Percentiles rank a stretch among this genome's conserved stretches.
phyloP scores from a whole-genome alignment of 2,888 invertebrate species.

The Noctuana brunneofusca region DNA sequence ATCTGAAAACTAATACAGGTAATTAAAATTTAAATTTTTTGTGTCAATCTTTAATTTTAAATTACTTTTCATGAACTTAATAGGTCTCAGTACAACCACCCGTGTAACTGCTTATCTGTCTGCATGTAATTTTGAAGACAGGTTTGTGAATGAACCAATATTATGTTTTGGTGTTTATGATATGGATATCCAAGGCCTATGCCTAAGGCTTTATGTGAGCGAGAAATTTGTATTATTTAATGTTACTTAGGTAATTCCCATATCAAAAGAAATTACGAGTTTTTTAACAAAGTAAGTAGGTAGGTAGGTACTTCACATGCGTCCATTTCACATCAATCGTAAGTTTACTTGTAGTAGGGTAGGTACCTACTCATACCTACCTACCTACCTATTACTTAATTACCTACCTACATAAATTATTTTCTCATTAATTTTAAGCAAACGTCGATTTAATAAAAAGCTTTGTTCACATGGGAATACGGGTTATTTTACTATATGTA shows the following conservation, averaged over 20 bases:
- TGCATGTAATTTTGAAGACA: slow-evolving; percentile 23
- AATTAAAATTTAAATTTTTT: slow-evolving; percentile 4
- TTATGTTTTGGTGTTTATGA: slow-evolving; percentile 27
- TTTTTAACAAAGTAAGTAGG: background rate
- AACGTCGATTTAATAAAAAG: background rate
- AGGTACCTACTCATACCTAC: too few species aligned
- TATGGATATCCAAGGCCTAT: too few species aligned
- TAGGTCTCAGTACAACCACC: slow-evolving; percentile 24
- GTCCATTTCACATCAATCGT: too few species aligned
- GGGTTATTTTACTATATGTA: background rate
- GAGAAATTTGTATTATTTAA: too few species aligned
- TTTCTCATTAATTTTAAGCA: background rate
- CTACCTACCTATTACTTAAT: too few species aligned
- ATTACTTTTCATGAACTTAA: slow-evolving; percentile 15
- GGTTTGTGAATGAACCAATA: slow-evolving; percentile 24
- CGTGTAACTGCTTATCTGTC: slow-evolving; percentile 13
- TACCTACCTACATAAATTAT: background rate
- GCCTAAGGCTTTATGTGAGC: slow-evolving; percentile 8
- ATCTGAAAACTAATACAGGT: slow-evolving; percentile 31
- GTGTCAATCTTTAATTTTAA: background rate
- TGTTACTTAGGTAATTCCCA: too few species aligned
- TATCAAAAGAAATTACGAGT: too few species aligned
- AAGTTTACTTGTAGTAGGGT: too few species aligned
- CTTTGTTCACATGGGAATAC: slow-evolving; percentile 1
- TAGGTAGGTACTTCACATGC: background rate